These are phyloP conservation scores for Smithornis capensis DNA, from an alignment of 2,113 vertebrate genomes.

Conservation along the genomic window DNA sequence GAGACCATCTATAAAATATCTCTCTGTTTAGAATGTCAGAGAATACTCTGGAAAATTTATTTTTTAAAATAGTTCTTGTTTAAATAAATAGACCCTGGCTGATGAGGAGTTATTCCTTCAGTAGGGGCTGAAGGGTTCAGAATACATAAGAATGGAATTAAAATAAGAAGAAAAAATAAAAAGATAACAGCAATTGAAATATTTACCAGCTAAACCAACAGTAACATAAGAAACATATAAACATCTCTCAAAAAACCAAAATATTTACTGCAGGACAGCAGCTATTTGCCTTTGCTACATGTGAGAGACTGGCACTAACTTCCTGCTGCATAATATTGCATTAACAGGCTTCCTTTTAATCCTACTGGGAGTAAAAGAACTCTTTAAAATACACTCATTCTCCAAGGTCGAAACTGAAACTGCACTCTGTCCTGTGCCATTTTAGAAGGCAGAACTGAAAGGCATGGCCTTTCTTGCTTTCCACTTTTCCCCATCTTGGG, in stretches of 20 bases:
- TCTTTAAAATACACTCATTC: background rate
- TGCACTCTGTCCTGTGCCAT: background rate
- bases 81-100: background rate
- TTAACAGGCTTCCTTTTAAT: background rate
- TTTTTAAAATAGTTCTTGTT: background rate
- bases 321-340: background rate
- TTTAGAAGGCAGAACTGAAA: background rate
- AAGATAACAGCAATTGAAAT: background rate
- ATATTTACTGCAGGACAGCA: background rate
- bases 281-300: background rate
- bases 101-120: background rate
- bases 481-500: background rate
- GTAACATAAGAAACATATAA: slow-evolving; percentile 27
- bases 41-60: background rate
- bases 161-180: background rate
- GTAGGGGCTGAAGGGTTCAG: background rate
- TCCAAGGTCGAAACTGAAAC: background rate
- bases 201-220: slow-evolving; percentile 1
- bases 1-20: background rate
- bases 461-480: background rate
- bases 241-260: background rate
- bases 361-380: background rate
- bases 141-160: background rate
- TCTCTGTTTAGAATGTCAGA: background rate
- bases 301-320: background rate